Evolutionary conservation across 2,797 vertebrate species (phyloP), one percentile per base, ranked within the genome.

Genomic region (Pristis pectinata): DNA sequence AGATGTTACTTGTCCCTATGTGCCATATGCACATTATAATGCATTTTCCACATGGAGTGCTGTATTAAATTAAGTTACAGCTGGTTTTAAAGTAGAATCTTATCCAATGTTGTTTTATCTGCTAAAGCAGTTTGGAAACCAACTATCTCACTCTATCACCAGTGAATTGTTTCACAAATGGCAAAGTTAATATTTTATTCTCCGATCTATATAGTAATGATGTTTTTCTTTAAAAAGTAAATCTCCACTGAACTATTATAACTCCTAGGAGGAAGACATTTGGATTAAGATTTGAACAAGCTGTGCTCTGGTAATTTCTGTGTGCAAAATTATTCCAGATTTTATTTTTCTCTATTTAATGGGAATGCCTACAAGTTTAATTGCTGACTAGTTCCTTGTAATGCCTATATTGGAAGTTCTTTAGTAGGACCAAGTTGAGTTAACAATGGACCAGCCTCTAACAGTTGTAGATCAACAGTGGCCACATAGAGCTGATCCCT

Each of bases 31-130:
- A 94, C 44, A 74, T 94, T 94, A 53, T 76, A 70, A 94, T 94
- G 41, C 70, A 94, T 94, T 94, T 94, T 94, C 92, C 92, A 94
- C 44, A 94, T 94, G 92, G 92, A 94, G 27, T 72, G 44, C 70
- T 94, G 64, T 76, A 30, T 94, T 94, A 72, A 94, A 94, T 94
- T 53, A 94, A 76, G 92, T 94, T 76, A 53, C 92, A 94, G 92
- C 92, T 94, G 92, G 72, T 93, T 92, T 94, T 27, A 22, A 74
- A 24, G 44, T 94, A 92, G 92, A 94, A 94, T 76, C 44, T 53
- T 93, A 93, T 93, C 92, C 70, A 74, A 74, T 74, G 67, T 49
- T 93, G 67, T 93, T 93, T 93, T 93, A 93, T 72, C 67, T 30
- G 92, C 93, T 74, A 74, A 94, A 76, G 13, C 37, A 74, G 70